Conservation (phyloP, 2,113 vertebrate genomes). For the Hyla sarda region DNA sequence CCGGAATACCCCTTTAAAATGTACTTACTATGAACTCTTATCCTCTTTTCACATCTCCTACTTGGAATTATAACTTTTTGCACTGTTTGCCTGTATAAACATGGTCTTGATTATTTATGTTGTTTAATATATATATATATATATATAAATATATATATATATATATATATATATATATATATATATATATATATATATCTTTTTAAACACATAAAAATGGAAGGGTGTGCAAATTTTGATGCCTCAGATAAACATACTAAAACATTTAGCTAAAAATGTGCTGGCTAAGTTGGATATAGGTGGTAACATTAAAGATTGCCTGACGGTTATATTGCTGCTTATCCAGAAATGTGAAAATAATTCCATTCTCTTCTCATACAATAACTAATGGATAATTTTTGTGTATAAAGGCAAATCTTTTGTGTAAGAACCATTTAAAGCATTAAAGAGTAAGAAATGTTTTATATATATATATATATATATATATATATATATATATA, state of each 20-base stretch:
- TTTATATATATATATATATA: background rate
- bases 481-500: no score
- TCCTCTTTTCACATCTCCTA: no score
- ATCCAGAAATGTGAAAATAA: slow-evolving; percentile 40
- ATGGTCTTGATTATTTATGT: no score
- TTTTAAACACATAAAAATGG: background rate
- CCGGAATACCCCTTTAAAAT: no score
- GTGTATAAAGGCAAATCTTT: background rate
- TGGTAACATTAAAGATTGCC: slow-evolving; percentile 29
- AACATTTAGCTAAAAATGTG: slow-evolving; percentile 34
- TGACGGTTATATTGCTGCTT: slow-evolving; percentile 19
- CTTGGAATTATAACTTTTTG: no score
- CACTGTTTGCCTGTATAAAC: no score
- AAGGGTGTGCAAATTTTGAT: slow-evolving; percentile 31
- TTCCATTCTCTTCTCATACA: slow-evolving; percentile 1
- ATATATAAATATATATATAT: background rate
- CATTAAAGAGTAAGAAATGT: background rate
- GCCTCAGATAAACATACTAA: slow-evolving; percentile 28
- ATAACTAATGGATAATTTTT: background rate
- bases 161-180: background rate
- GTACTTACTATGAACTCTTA: no score
- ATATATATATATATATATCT: background rate
- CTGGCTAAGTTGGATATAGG: slow-evolving; percentile 48
- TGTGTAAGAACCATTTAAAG: background rate
- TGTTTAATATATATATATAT: background rate